Evolutionary conservation across 23 tunicate genomes (phyloP), one percentile per base, ranked within the genome.

Genomic region (Halocynthia roretzi): DNA sequence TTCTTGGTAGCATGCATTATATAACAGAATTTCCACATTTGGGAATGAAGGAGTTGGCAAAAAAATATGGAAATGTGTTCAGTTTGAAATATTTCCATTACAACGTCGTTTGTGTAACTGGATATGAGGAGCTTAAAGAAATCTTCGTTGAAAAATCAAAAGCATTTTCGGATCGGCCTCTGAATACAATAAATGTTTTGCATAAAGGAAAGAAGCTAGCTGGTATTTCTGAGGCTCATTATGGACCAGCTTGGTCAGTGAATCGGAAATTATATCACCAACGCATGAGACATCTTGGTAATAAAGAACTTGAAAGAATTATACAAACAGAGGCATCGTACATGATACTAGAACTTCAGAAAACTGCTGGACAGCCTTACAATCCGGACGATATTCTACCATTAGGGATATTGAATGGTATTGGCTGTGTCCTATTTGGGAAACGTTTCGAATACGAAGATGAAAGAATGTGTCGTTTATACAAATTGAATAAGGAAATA

Each of bases 21-120:
- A 31, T 31, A 31, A 31, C 44, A 31, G 44, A 31, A 31, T 31
- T 31, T 31, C 44, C 44, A 31, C 44, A 31, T 31, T 31, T 31
- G 44, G 44, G 44, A 31, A 31, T 31, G 44, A 18, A 17, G 17
- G 55, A 50, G 8, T 54, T 72, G 17, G 60, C 62, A 49, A 51
- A 53, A n/a, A 72, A 53, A 10, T 72, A 72, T 51, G 77, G 77
- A 51, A 72, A 72, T 10, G 55, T 72, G 17, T 51, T 72, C 55
- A 44, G 77, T 9, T n/a, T 72, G 55, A 72, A 54, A 72, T 10
- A 22, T 8, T 22, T 31, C 4, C 62, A 62, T 12, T 49, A 21
- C 15, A 72, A 72, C 55, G 61, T 72, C 15, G 80, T 76, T 58
- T 76, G 80, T 60, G 14, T 76, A 12, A 8, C 21, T 76, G 80